Evolutionary conservation across 2,888 invertebrate species (phyloP), one percentile per base, ranked within the genome.

Genomic region (Phengaris arion): DNA sequence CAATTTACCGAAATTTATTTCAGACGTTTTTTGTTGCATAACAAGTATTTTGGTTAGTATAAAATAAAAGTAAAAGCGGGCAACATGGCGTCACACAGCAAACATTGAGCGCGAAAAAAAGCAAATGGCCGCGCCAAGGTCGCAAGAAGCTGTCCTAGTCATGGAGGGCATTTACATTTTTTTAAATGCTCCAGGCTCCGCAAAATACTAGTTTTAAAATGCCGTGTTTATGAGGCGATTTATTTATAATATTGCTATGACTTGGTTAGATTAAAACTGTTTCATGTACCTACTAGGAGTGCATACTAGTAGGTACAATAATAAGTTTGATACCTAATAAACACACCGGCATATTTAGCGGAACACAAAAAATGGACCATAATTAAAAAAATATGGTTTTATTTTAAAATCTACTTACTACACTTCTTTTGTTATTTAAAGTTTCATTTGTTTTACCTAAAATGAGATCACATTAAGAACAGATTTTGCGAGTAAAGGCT

Each of bases 121-220:
- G 87, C 88, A 89, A 89, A 92, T 91, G 91, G 91, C 90, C 88
- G 89, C 85, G 79, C 83, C 92, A 93, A 93, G 93, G 93, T 92
- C 93, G 84, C 85, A 86, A 89, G 90, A 91, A 90, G 92, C 90
- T 91, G 93, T 92, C 92, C 91, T 92, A 93, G 92, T 91, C 91
- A 88, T 84, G 86, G 91, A 92, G 91, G 89, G 90, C 91, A 88
- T 90, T 90, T 88, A 90, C 88, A 88, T 90, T 91, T 92, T 86
- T 90, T 89, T 87, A 86, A 84, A 83, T 81, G 87, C 85, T 84
- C 83, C 86, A 86, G 84, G 85, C 85, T 84, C 76, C 83, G 85
- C 83, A 79, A 83, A 83, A 85, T 82, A 83, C 81, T 79, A 79
- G 79, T 82, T 83, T 86, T 85, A 85, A 86, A 83, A 79, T 81